These are phyloP conservation scores for Drosophila mayri DNA, from an alignment of 1,140 invertebrate genomes.

Conservation along the genomic window DNA sequence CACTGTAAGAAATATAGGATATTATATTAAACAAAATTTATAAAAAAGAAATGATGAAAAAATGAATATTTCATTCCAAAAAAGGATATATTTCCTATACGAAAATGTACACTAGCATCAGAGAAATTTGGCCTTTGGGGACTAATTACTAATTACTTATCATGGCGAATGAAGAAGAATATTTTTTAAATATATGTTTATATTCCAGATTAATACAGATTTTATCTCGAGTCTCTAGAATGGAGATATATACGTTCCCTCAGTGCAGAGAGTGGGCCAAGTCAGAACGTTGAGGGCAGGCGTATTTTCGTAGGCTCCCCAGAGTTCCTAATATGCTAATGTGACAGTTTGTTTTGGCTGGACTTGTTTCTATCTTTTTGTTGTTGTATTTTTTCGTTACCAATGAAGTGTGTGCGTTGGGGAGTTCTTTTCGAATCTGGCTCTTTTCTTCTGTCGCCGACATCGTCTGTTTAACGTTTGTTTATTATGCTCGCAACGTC, in stretches of 20 bases:
- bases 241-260: background rate
- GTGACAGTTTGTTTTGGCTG: conserved; percentile 73
- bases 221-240: background rate
- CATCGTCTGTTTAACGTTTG: conserved; percentile 67
- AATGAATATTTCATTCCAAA: too few relatives aligned
- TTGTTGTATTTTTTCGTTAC: conserved; percentile 8
- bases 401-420: conserved; percentile 35
- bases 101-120: too few relatives aligned
- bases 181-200: background rate
- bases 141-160: background rate
- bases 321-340: conserved; percentile 80
- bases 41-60: too few relatives aligned
- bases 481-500: conserved; percentile 67
- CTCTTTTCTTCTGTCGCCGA: conserved; percentile 37
- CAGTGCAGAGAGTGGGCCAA: conserved; percentile 27
- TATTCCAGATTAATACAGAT: background rate
- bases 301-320: conserved; percentile 61
- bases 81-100: too few relatives aligned
- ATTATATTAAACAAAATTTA: too few relatives aligned
- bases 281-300: conserved; percentile 39
- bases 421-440: conserved; percentile 37
- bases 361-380: conserved; percentile 21
- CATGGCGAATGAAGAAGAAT: background rate
- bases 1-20: conserved; percentile 4
- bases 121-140: too few relatives aligned